phyloP scores from a whole-genome alignment of 2,113 vertebrate species.

The Eurystomus gularis region DNA sequence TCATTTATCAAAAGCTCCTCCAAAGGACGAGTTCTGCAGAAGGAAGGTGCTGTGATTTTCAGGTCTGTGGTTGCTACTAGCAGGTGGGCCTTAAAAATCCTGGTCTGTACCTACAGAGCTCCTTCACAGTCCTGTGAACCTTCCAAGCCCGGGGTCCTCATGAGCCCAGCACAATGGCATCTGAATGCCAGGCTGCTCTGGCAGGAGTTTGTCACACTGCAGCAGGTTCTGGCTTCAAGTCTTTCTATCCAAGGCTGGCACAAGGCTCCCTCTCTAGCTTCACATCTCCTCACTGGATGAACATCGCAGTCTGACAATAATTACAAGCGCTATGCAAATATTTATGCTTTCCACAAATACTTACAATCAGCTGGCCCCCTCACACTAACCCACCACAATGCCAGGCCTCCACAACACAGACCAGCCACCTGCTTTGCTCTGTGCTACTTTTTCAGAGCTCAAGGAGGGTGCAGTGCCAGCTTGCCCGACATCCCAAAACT shows the following conservation, averaged over 20 bases:
- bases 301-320: neutral
- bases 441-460: too few species aligned
- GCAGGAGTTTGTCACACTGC: neutral
- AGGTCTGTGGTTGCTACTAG: neutral
- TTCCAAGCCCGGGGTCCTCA: neutral
- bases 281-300: neutral
- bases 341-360: neutral
- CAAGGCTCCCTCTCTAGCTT: neutral
- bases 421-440: fast-evolving
- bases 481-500: too few species aligned
- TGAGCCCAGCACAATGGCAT: fast-evolving
- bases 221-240: neutral
- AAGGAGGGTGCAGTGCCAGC: too few species aligned
- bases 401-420: fast-evolving
- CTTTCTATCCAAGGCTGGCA: neutral
- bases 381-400: fast-evolving
- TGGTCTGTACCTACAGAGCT: neutral
- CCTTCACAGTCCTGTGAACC: neutral
- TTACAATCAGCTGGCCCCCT: neutral
- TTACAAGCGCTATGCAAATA: neutral
- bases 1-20: neutral
- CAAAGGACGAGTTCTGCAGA: neutral
- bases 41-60: neutral
- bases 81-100: neutral
- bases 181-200: neutral